Evolutionary conservation across 2,888 invertebrate genomes (phyloP), one percentile per base, ranked within the genome.

Genomic region (Tipula helvola): DNA sequence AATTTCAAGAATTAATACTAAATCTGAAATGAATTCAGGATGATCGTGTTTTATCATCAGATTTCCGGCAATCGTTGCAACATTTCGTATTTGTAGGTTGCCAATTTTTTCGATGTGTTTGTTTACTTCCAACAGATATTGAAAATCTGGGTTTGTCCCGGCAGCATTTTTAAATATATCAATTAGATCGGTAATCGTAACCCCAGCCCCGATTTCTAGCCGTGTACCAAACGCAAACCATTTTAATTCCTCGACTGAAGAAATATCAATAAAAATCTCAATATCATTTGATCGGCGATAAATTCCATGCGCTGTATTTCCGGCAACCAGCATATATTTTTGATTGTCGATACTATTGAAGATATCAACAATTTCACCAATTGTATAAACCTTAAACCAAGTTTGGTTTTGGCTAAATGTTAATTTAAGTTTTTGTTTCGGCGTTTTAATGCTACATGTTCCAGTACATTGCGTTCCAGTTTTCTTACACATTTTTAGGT

Each of bases 301-400:
- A 1, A 93, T 92, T 12, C 96, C 97, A 90, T 94, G 94, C 3
- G 94, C 95, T 1, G 96, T 96, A 89, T 96, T 96, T 16, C 96
- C 96, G 36, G 94, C 94, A 0, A 96, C 93, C 10, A 96, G 90
- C 90, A 94, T 93, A 88, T 95, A 95, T 12, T 92, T 91, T 2
- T 91, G 90, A 7, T 92, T 89, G 8, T 91, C 90, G 86, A 91
- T 89, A 36, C 89, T 89, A 36, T 89, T 88, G 85, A 94, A 91
- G 84, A 94, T 90, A 16, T 90, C 89, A 89, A 94, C 93, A 86
- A 94, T 90, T 87, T 93, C 92, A 3, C 90, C 89, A 0, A 94
- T 87, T 0, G 90, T 89, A 85, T 91, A 90, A 2, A 93, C 93
- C 90, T 93, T 93, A 88, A 92, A 92, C 92, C 94, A 95, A 86